Conservation (phyloP, 2,113 vertebrate genomes). For the Cettia cetti region DNA sequence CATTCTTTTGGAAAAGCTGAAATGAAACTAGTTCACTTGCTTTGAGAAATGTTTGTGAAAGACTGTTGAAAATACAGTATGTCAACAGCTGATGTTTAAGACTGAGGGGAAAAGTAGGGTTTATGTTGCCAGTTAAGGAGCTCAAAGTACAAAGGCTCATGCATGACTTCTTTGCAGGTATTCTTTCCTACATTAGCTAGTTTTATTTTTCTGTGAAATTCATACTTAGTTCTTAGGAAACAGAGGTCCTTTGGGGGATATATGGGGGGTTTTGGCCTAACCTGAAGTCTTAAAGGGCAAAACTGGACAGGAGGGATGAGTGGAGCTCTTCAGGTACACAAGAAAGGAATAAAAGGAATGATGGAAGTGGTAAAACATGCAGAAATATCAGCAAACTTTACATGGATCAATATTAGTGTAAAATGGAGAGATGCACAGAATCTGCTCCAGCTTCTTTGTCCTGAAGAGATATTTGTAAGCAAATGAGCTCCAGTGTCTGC, state of each 20-base stretch:
- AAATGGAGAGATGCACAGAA: neutral
- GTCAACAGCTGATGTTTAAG: neutral
- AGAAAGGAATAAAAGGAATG: neutral
- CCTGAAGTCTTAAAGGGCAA: neutral
- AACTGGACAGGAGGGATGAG: neutral
- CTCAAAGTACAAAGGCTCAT: neutral
- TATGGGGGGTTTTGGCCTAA: neutral
- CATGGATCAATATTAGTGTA: neutral
- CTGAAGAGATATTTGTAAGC: neutral
- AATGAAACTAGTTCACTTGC: neutral
- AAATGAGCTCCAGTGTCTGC: neutral
- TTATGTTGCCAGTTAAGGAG: neutral
- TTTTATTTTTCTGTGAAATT: neutral
- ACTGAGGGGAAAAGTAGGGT: too few relatives aligned
- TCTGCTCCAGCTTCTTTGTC: neutral
- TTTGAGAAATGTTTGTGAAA: neutral
- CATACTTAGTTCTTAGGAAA: neutral
- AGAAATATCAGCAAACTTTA: neutral
- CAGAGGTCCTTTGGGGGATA: rapidly evolving
- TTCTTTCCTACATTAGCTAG: neutral
- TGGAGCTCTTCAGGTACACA: neutral
- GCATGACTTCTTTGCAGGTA: neutral
- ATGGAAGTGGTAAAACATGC: neutral
- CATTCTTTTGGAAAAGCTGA: neutral
- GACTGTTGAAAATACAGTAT: neutral